A percentile compares a stretch with the other conserved stretches of the same genome.
Evolutionary conservation across 2,797 vertebrate species (phyloP).

Genomic region (Miichthys miiuy): DNA sequence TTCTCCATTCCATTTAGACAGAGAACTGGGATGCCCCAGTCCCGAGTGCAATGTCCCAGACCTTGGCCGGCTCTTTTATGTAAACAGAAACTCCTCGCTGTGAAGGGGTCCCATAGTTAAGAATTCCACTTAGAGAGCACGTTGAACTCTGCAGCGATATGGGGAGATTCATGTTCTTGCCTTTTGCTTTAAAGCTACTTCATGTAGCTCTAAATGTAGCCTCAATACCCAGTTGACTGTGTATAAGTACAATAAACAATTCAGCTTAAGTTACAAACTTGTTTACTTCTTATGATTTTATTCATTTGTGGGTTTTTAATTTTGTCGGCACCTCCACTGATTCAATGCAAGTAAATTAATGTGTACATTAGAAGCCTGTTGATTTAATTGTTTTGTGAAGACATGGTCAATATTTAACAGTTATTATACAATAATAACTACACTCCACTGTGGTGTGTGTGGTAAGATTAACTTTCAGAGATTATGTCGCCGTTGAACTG

Average conservation of each 20-base stretch:
- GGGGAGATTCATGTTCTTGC: slow-evolving; percentile 75
- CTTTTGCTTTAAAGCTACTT: slow-evolving; percentile 67
- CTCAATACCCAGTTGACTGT: slow-evolving; percentile 71
- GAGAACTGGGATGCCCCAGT: slow-evolving; percentile 73
- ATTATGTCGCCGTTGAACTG: not conserved
- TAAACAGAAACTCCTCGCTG: slow-evolving; percentile 86
- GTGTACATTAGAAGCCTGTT: slow-evolving; percentile 3
- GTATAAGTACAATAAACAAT: slow-evolving; percentile 55
- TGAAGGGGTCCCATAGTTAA: slow-evolving; percentile 87
- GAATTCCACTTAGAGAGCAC: slow-evolving; percentile 86
- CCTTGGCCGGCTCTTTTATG: slow-evolving; percentile 82
- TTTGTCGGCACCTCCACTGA: not conserved
- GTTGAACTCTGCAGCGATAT: slow-evolving; percentile 69
- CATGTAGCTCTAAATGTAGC: slow-evolving; percentile 76
- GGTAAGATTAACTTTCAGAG: not conserved
- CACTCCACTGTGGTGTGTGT: not conserved
- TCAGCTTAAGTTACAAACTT: slow-evolving; percentile 51
- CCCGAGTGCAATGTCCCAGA: slow-evolving; percentile 85
- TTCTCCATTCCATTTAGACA: slow-evolving; percentile 75
- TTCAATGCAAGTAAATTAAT: not conserved
- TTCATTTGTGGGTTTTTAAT: slow-evolving; percentile 11
- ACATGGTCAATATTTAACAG: slow-evolving; percentile 3
- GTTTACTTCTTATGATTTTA: slow-evolving; percentile 32
- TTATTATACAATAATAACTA: not conserved
- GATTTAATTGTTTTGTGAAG: slow-evolving; percentile 2